Evolutionary conservation across 2,113 vertebrate species (phyloP), one percentile per base, ranked within the genome.

Genomic region (Epinephelus fuscoguttatus): DNA sequence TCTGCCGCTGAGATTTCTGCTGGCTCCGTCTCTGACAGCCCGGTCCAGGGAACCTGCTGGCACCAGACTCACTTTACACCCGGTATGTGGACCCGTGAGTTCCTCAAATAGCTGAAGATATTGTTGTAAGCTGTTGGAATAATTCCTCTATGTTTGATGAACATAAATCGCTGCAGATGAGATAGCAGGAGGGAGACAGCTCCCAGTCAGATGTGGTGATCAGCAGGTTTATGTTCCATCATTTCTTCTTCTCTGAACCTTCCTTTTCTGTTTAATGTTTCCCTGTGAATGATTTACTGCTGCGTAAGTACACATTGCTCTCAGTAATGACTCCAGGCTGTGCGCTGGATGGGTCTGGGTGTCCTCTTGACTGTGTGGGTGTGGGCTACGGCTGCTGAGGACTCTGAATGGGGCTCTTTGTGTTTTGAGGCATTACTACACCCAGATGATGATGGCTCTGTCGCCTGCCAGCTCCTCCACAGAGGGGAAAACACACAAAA

Each of bases 361-460:
- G 89, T 93, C 93, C 81, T 89, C 75, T 78, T 59, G 33, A 62
- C 72, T 76, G 75, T 70, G 88, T 89, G 88, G 77, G 86, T 84
- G 91, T 86, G 84, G 81, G 80, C 76, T 73, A 56, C 33, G 63
- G 76, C 84, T 52, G 0, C 85, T 56, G 66, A 81, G 79, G 70
- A 45, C 82, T 81, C 73, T 94, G 86, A 94, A 93, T 88, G 85
- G 77, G 74, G 70, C 62, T 90, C 91, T 91, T 94, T 94, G 93
- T 92, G 71, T 80, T 84, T 42, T 9, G 53, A 87, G 73, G 60
- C 81, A 68, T 84, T 68, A 33, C 88, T 71, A 17, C 47, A 3
- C 60, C 60, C 53, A 76, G 88, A 88, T 69, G 81, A 90, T 57
- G 81, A 13, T 14, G 5, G 80, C 70, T 56, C 67, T 27, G 80